Evolutionary conservation across 2,797 vertebrate genomes (phyloP).

Genomic region (Sebastiscus albofasciatus): DNA sequence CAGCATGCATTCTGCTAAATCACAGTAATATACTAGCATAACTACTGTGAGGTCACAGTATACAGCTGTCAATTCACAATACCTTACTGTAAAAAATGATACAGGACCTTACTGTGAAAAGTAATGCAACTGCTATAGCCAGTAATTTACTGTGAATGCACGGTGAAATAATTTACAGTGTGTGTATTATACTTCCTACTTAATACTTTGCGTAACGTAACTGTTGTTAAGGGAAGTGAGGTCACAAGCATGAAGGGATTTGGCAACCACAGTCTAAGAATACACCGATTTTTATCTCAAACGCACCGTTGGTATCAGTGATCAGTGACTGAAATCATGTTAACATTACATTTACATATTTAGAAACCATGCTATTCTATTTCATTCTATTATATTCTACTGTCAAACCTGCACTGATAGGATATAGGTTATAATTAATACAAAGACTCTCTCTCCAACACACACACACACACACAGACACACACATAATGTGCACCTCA

Average conservation of each 20-base stretch:
- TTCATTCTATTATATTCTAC: conserved; percentile 14
- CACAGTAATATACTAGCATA: no score
- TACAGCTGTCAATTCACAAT: no score
- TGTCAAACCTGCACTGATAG: conserved; percentile 22
- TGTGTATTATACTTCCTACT: background rate
- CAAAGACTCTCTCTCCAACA: conserved; percentile 36
- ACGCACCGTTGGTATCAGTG: background rate
- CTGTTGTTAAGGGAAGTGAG: background rate
- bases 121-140: no score
- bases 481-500: conserved; percentile 67
- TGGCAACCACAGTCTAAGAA: background rate
- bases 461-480: conserved; percentile 33
- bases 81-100: no score
- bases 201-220: background rate
- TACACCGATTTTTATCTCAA: background rate
- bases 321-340: background rate
- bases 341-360: conserved; percentile 10
- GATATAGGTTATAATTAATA: conserved; percentile 57
- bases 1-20: no score
- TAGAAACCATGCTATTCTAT: background rate
- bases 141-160: no score
- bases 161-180: no score
- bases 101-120: no score
- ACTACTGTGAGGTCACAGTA: no score
- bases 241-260: background rate